Conservation (phyloP, 2,888 invertebrate genomes). For the Chydorus sphaericus region DNA sequence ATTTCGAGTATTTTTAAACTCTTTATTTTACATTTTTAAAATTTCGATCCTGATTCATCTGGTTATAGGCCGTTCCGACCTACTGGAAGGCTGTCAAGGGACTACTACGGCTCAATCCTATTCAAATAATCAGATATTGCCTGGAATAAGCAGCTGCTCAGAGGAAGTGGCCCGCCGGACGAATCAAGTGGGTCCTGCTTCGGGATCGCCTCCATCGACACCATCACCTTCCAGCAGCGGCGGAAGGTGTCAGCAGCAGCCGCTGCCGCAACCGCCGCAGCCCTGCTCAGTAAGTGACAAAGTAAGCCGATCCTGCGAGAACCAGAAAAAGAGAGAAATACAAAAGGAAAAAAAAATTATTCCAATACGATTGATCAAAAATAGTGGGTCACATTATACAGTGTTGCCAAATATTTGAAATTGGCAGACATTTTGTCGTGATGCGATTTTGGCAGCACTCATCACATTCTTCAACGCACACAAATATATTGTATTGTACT, state of each 20-base stretch:
- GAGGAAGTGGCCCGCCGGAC: not conserved
- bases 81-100: too few relatives aligned
- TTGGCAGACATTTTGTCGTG: too few relatives aligned
- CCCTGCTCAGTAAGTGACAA: constrained; percentile 13
- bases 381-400: too few relatives aligned
- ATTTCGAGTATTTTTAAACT: not conserved
- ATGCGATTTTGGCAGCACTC: too few relatives aligned
- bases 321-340: too few relatives aligned
- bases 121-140: not conserved
- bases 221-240: not conserved
- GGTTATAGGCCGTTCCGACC: not conserved
- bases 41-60: not conserved
- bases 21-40: not conserved
- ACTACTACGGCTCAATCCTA: too few relatives aligned
- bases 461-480: too few relatives aligned
- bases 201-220: not conserved
- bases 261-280: constrained; percentile 12
- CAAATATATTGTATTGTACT: too few relatives aligned
- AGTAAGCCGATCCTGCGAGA: constrained; percentile 1
- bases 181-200: not conserved
- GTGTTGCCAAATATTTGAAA: too few relatives aligned
- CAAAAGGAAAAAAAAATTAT: too few relatives aligned
- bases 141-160: not conserved
- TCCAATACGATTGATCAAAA: too few relatives aligned
- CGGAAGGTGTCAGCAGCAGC: not conserved